Evolutionary conservation across 2,797 vertebrate genomes (phyloP).

Genomic region (Acanthurus tractus): DNA sequence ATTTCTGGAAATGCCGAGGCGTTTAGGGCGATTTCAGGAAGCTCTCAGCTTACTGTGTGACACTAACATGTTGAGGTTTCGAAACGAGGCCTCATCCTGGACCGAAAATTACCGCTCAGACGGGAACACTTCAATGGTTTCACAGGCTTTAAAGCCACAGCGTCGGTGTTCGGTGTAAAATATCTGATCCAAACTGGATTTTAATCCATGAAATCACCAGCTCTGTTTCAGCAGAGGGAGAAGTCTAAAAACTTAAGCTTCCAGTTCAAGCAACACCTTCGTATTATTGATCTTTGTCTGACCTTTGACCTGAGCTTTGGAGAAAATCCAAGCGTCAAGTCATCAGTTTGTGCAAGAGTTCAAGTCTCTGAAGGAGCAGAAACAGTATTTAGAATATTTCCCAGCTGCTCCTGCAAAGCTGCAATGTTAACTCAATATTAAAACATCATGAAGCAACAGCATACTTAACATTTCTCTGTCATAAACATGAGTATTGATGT

Average conservation of each 20-base stretch:
- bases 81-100: constrained; percentile 55
- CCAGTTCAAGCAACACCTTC: constrained; percentile 12
- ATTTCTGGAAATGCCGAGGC: constrained; percentile 54
- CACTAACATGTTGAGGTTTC: constrained; percentile 57
- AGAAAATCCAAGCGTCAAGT: constrained; percentile 41
- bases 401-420: not conserved
- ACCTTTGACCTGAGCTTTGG: constrained; percentile 45
- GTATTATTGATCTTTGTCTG: constrained; percentile 48
- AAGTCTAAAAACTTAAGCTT: constrained; percentile 10
- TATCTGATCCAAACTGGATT: constrained; percentile 14
- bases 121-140: constrained; percentile 29
- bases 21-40: constrained; percentile 70
- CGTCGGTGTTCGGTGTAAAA: constrained; percentile 1
- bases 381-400: constrained; percentile 2
- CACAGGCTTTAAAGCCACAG: constrained; percentile 20
- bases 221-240: constrained; percentile 15
- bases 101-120: constrained; percentile 42
- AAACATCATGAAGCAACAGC: no score
- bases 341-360: constrained; percentile 28
- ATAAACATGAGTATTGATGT: no score
- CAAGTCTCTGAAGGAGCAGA: constrained; percentile 32
- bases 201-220: not conserved
- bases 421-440: no score
- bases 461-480: not conserved
- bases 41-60: constrained; percentile 59